Base-by-base conservation (phyloP, 2,797 vertebrate species). In the Brachyalestes nurse region DNA sequence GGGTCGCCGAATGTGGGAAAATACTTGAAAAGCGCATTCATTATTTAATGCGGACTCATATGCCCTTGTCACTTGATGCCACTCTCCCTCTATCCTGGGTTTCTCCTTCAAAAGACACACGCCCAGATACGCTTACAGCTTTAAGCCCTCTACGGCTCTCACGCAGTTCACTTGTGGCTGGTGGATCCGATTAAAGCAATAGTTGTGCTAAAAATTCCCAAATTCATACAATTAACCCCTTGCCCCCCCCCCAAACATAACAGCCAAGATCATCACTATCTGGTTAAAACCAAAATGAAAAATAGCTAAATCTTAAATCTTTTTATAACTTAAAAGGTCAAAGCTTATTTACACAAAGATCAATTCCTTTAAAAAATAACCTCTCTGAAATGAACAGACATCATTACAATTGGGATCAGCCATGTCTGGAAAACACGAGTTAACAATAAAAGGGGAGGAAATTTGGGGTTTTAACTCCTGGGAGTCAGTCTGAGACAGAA, bases 31-130 rank as follows among this genome's bases (percentile, higher is more conserved):
- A 42, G 47, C 4, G 25, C 55, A 75, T 75, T 25, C 75, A 75
- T 81, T 67, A 81, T 75, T 81, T 49, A 81, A 69, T 17, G 72
- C 34, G 78, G 40, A 40, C 62, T 40, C 34, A 17, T 49, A 23
- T 9, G 53, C 25, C n/a, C 57, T 61, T 4, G 19, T 62, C 34
- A 81, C 34, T 53, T 8, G 73, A 81, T 45, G 47, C 28, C 6
- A 0, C 45, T 16, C 25, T 67, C 55, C 16, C 14, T 60, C 61
- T 4, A 34, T 38, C 49, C 10, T 60, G 45, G 60, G 49, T 38
- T 65, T 71, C 14, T 51, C 23, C 53, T 53, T 51, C 49, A 34
- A 51, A 5, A 55, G n/a, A 55, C 17, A 55, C 17, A 38, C 21
- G 40, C 57, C 9, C 47, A 45, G 34, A n/a, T 17, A 42, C 19